Evolutionary conservation across 2,888 invertebrate species (phyloP).

Genomic region (Cephalotes varians): DNA sequence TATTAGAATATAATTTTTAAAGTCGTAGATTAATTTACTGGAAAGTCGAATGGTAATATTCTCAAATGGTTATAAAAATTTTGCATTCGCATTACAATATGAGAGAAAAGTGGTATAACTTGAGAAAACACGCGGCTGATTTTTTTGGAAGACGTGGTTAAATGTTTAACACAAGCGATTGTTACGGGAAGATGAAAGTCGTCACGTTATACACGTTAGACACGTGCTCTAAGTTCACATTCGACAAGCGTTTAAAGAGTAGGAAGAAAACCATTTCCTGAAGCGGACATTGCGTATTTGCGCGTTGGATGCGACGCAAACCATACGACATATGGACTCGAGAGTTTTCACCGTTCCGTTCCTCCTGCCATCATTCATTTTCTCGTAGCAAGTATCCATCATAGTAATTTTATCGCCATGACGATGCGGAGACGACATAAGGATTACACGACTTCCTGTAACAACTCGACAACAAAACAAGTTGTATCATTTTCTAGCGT

Average conservation of each 20-base stretch:
- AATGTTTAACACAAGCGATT: constrained; percentile 51
- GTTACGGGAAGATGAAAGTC: constrained; percentile 65
- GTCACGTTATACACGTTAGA: constrained; percentile 39
- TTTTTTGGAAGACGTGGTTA: constrained; percentile 21
- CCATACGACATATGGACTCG: constrained; percentile 28
- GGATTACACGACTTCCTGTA: constrained; percentile 57
- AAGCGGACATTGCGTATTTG: constrained; percentile 41
- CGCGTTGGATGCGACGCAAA: constrained; percentile 16
- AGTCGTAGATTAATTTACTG: constrained; percentile 41
- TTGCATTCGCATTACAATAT: background rate
- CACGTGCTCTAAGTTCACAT: constrained; percentile 50
- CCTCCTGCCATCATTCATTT: constrained; percentile 57
- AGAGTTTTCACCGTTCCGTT: constrained; percentile 64
- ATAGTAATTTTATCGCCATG: constrained; percentile 47
- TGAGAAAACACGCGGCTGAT: constrained; percentile 38
- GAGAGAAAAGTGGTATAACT: background rate
- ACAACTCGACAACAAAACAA: constrained; percentile 14
- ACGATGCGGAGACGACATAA: constrained; percentile 40
- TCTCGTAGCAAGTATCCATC: constrained; percentile 44
- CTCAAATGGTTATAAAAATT: background rate
- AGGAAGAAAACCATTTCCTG: constrained; percentile 71
- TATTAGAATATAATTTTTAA: constrained; percentile 17
- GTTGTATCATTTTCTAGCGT: constrained; percentile 47
- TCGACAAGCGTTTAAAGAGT: constrained; percentile 41
- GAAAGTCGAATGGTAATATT: background rate